A percentile compares a stretch with the other conserved stretches of the same genome.
These are phyloP conservation scores for Oscheius sp. DNA, from an alignment of 2,888 invertebrate species.

Conservation along the genomic window DNA sequence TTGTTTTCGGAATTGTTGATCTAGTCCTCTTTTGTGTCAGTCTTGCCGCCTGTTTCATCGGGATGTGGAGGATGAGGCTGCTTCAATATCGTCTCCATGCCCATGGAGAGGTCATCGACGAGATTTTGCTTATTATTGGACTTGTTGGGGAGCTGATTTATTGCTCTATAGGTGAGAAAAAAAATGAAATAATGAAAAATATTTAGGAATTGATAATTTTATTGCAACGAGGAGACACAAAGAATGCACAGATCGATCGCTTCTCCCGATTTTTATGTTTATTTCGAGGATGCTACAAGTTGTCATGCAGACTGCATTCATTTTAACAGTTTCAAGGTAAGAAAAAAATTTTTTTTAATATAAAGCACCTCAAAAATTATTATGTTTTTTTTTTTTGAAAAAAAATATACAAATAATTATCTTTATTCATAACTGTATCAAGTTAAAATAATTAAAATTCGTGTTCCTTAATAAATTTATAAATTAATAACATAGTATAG, in stretches of 20 bases:
- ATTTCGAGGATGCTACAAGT: slow-evolving; percentile 65
- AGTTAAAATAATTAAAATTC: no score
- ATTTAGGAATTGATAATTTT: slow-evolving; percentile 47
- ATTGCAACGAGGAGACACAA: slow-evolving; percentile 36
- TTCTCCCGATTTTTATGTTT: slow-evolving; percentile 57
- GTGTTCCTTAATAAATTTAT: no score
- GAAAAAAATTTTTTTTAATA: not conserved
- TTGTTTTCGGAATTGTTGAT: slow-evolving; percentile 66
- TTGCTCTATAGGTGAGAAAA: slow-evolving; percentile 43
- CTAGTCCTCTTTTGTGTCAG: slow-evolving; percentile 61
- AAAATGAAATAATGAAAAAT: not conserved
- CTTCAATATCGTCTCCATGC: slow-evolving; percentile 62
- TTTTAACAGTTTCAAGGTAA: slow-evolving; percentile 56
- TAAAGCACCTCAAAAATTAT: not conserved
- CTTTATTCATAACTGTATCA: no score
- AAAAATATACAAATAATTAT: not conserved
- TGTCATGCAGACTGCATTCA: slow-evolving; percentile 66
- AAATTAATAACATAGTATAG: no score
- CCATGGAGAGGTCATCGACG: slow-evolving; percentile 67
- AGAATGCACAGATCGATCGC: slow-evolving; percentile 29
- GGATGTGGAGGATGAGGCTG: slow-evolving; percentile 65
- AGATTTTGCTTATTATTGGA: slow-evolving; percentile 66
- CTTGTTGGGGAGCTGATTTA: slow-evolving; percentile 65
- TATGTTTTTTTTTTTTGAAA: not conserved
- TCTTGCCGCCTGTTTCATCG: slow-evolving; percentile 58